Percentiles rank a stretch among this genome's conserved stretches.
phyloP scores from a whole-genome alignment of 2,113 vertebrate genomes.

The Limnothrissa miodon region DNA sequence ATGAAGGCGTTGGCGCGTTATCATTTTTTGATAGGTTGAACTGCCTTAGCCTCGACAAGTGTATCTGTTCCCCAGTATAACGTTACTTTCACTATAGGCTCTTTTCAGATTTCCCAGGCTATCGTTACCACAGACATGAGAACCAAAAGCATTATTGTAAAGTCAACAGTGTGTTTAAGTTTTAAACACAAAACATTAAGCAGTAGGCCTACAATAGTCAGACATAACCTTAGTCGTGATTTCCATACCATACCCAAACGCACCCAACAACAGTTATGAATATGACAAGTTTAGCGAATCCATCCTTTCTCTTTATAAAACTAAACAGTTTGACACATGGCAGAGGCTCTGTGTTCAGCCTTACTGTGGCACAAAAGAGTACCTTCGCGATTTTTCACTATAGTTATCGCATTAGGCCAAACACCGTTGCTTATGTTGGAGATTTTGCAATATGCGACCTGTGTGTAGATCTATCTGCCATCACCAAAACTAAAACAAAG shows the following conservation, averaged over 20 bases:
- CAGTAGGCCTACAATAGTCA: background rate
- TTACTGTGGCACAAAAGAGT: background rate
- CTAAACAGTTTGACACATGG: background rate
- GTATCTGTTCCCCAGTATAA: background rate
- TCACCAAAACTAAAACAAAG: background rate
- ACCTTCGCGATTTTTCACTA: background rate
- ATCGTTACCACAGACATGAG: too few relatives aligned
- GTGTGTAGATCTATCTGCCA: background rate
- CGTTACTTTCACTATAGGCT: background rate
- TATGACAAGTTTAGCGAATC: background rate
- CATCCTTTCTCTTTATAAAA: background rate
- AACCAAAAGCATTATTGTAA: background rate
- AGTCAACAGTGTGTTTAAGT: background rate
- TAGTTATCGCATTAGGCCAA: background rate
- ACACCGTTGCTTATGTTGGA: background rate
- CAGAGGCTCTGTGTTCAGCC: background rate
- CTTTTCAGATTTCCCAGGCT: background rate
- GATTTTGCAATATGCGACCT: background rate
- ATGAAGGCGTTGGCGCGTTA: background rate
- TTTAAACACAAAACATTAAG: background rate
- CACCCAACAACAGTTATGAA: background rate
- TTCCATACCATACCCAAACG: background rate
- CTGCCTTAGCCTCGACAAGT: background rate
- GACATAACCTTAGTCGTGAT: background rate
- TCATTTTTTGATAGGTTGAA: background rate